Conservation (phyloP, 2,888 invertebrate species). For the Stenurella melanura region DNA sequence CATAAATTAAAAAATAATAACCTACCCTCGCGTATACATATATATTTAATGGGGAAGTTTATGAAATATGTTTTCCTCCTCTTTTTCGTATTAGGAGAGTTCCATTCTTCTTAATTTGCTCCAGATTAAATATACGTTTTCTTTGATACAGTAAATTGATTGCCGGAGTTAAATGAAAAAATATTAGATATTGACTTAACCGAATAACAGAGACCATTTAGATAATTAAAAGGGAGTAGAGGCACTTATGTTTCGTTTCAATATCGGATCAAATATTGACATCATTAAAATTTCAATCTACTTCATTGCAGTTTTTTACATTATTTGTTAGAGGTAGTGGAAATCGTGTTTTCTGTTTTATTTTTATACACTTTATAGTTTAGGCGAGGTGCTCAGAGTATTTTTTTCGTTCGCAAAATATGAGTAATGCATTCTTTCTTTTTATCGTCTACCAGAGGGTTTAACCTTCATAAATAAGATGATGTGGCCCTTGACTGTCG, state of each 20-base stretch:
- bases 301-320: constrained; percentile 20
- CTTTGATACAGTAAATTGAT: constrained; percentile 21
- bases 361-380: neutral
- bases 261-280: constrained; percentile 53
- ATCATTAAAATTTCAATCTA: constrained; percentile 51
- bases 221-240: constrained; percentile 34
- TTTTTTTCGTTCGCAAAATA: too few species aligned
- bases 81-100: neutral
- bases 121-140: constrained; percentile 31
- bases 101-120: constrained; percentile 23
- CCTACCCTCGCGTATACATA: neutral
- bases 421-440: too few species aligned
- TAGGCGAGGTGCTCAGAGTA: too few species aligned
- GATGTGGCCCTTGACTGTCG: too few species aligned
- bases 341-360: neutral
- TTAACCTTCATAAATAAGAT: too few species aligned
- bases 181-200: constrained; percentile 22
- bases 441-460: too few species aligned
- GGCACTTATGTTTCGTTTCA: constrained; percentile 19
- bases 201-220: constrained; percentile 26
- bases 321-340: neutral
- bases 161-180: constrained; percentile 30
- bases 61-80: neutral
- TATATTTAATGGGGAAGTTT: neutral
- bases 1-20: neutral